These are phyloP conservation scores for Diabrotica virgifera DNA, from an alignment of 1,140 invertebrate genomes.

Conservation along the genomic window DNA sequence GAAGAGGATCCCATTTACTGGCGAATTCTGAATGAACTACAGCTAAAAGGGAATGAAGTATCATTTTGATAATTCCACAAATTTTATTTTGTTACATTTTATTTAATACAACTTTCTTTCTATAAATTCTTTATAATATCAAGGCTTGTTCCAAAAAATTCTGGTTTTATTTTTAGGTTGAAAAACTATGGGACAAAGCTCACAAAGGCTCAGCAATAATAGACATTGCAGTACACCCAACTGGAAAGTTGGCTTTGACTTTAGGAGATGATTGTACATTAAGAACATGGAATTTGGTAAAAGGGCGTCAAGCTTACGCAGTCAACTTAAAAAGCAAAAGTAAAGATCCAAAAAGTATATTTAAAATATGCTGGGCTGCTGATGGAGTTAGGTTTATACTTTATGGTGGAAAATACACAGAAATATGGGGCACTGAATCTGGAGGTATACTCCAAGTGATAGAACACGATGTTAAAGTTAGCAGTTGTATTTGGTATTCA, in stretches of 20 bases:
- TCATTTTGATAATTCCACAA: too few species aligned
- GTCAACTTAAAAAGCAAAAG: slow-evolving; percentile 74
- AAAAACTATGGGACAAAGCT: slow-evolving; percentile 72
- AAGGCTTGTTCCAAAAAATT: too few species aligned
- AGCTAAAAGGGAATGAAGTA: too few species aligned
- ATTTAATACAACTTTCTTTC: too few species aligned
- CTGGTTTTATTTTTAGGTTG: slow-evolving; percentile 35
- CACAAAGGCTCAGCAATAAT: slow-evolving; percentile 68
- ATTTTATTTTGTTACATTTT: too few species aligned
- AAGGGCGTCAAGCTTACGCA: slow-evolving; percentile 83
- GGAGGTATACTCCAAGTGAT: slow-evolving; percentile 63
- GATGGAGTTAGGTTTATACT: slow-evolving; percentile 71
- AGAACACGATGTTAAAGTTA: slow-evolving; percentile 60
- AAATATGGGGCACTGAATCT: slow-evolving; percentile 73
- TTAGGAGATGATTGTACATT: slow-evolving; percentile 80
- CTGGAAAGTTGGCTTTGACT: slow-evolving; percentile 83
- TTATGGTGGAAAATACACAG: slow-evolving; percentile 63
- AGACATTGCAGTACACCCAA: slow-evolving; percentile 77
- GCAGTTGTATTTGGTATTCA: slow-evolving; percentile 60
- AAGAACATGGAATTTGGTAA: slow-evolving; percentile 91
- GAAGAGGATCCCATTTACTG: too few species aligned
- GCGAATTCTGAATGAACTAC: too few species aligned
- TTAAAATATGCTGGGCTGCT: slow-evolving; percentile 62
- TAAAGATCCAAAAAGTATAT: slow-evolving; percentile 53
- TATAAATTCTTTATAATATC: too few species aligned